These are phyloP conservation scores for Amiota communis DNA, from an alignment of 2,888 invertebrate genomes.

Conservation along the genomic window DNA sequence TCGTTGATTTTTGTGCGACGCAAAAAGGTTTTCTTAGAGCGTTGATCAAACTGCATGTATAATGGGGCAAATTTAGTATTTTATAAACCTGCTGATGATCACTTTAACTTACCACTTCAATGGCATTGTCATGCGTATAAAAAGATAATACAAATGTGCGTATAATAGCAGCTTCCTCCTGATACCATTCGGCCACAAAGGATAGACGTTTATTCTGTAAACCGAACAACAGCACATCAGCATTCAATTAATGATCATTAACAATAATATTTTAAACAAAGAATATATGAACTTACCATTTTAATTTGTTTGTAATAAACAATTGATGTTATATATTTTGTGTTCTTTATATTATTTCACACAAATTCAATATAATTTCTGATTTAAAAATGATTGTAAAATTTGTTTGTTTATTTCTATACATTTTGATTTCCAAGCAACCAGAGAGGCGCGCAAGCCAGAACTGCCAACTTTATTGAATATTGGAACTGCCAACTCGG, in stretches of 20 bases:
- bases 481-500: neutral
- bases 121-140: constrained; percentile 83
- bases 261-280: too few species aligned
- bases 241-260: too few species aligned
- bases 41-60: constrained; percentile 77
- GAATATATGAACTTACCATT: too few species aligned
- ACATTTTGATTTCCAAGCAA: neutral
- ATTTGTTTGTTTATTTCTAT: too few species aligned
- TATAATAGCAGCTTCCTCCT: constrained; percentile 82
- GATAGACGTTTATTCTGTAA: constrained; percentile 62
- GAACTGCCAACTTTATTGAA: neutral
- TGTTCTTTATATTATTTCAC: too few species aligned
- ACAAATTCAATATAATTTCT: too few species aligned
- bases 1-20: constrained; percentile 81
- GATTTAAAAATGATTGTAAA: too few species aligned
- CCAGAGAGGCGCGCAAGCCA: neutral
- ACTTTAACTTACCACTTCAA: constrained; percentile 81
- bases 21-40: constrained; percentile 77
- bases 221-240: neutral
- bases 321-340: too few species aligned
- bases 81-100: neutral
- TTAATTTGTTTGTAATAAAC: too few species aligned
- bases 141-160: constrained; percentile 85
- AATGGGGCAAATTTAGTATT: neutral
- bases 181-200: constrained; percentile 91